Conservation (phyloP, 2,113 vertebrate genomes). For the Camarhynchus parvulus region DNA sequence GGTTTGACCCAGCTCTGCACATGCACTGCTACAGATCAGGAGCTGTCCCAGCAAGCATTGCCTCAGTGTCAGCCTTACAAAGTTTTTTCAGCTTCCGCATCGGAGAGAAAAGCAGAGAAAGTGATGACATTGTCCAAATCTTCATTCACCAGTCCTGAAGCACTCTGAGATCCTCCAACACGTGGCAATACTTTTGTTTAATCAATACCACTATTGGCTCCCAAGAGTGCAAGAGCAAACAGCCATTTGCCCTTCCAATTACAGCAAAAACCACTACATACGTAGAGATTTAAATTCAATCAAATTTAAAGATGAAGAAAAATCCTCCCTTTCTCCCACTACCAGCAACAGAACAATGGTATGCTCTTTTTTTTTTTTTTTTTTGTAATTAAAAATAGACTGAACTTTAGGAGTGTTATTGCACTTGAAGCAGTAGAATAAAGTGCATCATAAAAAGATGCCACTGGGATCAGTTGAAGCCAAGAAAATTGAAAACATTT, state of each 20-base stretch:
- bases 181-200: background rate
- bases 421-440: constrained; percentile 23
- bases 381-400: background rate
- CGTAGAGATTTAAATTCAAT: background rate
- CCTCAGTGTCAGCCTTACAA: background rate
- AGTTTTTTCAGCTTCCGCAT: background rate
- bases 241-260: background rate
- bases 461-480: constrained; percentile 53
- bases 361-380: background rate
- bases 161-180: background rate
- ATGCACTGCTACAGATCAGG: background rate
- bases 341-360: background rate
- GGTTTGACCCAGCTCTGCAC: background rate
- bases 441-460: constrained; percentile 53
- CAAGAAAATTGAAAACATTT: constrained; percentile 40
- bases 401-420: background rate
- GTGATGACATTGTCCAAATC: background rate
- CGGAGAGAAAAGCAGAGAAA: background rate
- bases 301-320: background rate
- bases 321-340: background rate
- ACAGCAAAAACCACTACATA: background rate
- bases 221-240: background rate
- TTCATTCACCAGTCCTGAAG: background rate
- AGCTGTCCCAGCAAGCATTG: background rate
- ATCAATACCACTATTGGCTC: background rate